These are phyloP conservation scores for Formica aserva DNA, from an alignment of 2,888 invertebrate species.

Conservation along the genomic window DNA sequence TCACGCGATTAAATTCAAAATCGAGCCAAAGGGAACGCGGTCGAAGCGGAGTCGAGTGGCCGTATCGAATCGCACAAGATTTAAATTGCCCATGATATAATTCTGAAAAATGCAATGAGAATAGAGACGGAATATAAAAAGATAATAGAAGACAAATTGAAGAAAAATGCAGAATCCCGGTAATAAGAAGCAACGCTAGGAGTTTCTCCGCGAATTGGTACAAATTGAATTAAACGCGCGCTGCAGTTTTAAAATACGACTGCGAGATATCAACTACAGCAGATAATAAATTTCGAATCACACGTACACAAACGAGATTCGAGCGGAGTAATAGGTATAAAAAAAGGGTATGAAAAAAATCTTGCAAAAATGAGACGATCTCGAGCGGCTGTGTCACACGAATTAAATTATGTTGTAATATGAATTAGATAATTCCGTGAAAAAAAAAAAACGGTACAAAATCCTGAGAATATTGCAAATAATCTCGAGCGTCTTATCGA, in stretches of 20 bases:
- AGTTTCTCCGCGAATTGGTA: not conserved
- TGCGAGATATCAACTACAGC: not conserved
- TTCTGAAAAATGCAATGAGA: not conserved
- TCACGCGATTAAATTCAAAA: constrained; percentile 48
- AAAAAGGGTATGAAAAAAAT: not conserved
- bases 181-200: not conserved
- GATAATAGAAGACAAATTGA: not conserved
- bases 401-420: not conserved
- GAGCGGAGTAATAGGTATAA: not conserved
- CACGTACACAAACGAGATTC: not conserved
- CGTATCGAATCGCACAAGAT: constrained; percentile 30
- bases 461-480: not conserved
- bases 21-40: constrained; percentile 27
- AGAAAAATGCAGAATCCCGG: not conserved
- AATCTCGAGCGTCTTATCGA: not conserved
- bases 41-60: constrained; percentile 3
- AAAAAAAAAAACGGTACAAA: not conserved
- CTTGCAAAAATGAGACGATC: not conserved
- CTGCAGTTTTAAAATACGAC: not conserved
- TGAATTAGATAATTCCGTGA: not conserved
- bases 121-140: not conserved
- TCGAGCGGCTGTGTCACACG: not conserved
- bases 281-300: not conserved
- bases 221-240: not conserved
- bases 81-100: not conserved